Conservation (phyloP, 2,113 vertebrate species). For the Daphoenositta chrysoptera region DNA sequence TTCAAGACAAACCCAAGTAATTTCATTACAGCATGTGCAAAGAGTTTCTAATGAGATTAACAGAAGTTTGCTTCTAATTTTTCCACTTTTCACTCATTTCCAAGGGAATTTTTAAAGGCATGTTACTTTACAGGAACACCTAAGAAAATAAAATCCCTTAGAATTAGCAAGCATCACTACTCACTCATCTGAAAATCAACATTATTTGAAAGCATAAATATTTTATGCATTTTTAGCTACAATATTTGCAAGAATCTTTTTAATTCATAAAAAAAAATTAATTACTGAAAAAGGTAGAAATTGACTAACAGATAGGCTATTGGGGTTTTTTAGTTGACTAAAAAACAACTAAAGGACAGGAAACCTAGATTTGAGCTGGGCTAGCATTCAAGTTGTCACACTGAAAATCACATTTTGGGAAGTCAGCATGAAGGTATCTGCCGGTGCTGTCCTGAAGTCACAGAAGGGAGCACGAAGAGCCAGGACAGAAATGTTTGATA, state of each 20-base stretch:
- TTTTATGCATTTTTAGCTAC: background rate
- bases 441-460: background rate
- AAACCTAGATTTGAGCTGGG: background rate
- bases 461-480: background rate
- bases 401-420: background rate
- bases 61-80: background rate
- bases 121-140: background rate
- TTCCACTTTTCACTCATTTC: background rate
- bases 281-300: background rate
- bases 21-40: background rate
- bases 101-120: background rate
- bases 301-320: background rate
- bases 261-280: background rate
- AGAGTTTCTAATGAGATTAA: background rate
- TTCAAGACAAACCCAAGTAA: background rate
- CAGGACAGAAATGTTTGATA: background rate
- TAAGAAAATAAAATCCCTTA: background rate
- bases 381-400: background rate
- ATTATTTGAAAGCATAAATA: too few species aligned
- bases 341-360: background rate
- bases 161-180: background rate
- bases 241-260: background rate
- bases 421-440: background rate
- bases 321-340: fast-evolving
- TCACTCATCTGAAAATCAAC: background rate